phyloP scores from a whole-genome alignment of 1,140 invertebrate species.

The Galendromus occidentalis region DNA sequence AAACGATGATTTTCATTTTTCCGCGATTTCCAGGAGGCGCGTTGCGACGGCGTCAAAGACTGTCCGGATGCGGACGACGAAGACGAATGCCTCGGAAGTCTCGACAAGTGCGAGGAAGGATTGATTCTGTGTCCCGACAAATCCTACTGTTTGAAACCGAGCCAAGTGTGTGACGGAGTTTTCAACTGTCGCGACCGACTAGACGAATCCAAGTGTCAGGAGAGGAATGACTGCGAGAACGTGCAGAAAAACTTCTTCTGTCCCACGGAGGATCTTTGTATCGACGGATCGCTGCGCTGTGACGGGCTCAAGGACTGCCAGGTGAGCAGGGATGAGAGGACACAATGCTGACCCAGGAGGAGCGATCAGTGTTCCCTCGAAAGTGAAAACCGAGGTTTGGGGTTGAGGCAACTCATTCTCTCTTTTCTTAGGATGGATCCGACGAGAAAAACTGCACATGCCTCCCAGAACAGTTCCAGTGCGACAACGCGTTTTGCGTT shows the following conservation, averaged over 20 bases:
- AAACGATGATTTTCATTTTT: too few relatives aligned
- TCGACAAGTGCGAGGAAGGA: neutral
- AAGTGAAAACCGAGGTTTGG: too few relatives aligned
- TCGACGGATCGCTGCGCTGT: neutral
- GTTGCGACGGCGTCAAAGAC: constrained; percentile 1
- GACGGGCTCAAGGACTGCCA: neutral
- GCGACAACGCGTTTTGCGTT: neutral
- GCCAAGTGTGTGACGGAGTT: neutral
- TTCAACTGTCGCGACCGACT: neutral
- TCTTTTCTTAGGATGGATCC: neutral
- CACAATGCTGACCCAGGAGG: too few relatives aligned
- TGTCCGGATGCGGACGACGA: constrained; percentile 6
- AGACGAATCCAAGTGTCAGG: neutral
- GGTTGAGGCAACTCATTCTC: too few relatives aligned
- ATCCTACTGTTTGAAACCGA: neutral
- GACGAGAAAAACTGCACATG: neutral
- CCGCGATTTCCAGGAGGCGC: neutral
- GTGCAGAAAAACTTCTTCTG: constrained; percentile 8
- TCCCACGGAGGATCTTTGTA: neutral
- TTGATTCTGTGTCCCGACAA: neutral
- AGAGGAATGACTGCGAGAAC: neutral
- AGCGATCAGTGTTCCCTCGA: too few relatives aligned
- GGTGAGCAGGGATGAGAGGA: too few relatives aligned
- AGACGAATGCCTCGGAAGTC: neutral
- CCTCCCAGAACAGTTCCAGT: neutral